Evolutionary conservation across 2,113 vertebrate species (phyloP), one percentile per base, ranked within the genome.

Genomic region (Apeltes quadracus): DNA sequence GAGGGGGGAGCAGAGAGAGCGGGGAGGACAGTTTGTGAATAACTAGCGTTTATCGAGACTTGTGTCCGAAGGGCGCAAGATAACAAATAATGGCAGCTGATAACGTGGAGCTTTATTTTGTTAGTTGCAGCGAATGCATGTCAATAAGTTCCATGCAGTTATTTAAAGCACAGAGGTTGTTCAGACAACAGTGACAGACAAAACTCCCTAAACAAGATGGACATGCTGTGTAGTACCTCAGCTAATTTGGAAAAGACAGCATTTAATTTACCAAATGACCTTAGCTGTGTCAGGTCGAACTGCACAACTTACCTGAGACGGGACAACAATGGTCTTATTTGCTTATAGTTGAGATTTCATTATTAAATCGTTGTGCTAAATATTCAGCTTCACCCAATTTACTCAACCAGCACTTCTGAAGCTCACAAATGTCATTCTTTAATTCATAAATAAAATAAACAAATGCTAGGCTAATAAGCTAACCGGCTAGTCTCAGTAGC

Each of bases 21-120:
- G n/a, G n/a, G n/a, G n/a, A n/a, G n/a, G n/a, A n/a, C n/a, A n/a
- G n/a, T 65, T 76, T 69, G 59, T 72, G 57, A 62, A 48, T 50
- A 68, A 57, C 44, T 69, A 11, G 50, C 77, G 73, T 76, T 79
- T n/a, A 71, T 61, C 8, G 18, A 79, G 79, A 68, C 56, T 63
- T n/a, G 1, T 72, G 54, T 76, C 86, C 55, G 63, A 79, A 69
- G 69, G 75, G 71, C 72, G 69, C 9, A 3, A 67, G 38, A 72
- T 79, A 64, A 77, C 55, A 83, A 79, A 79, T 55, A 57, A 58
- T 81, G 66, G 43, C 67, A 70, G 73, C 59, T 65, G 79, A 87
- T 64, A 64, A 82, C 58, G 14, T 82, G 39, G 16, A 16, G 16
- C 54, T 72, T 67, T 75, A 50, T 72, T 75, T 59, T 46, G 55